Conservation (phyloP, 2,888 invertebrate species). For the Drosophila emarginata region DNA sequence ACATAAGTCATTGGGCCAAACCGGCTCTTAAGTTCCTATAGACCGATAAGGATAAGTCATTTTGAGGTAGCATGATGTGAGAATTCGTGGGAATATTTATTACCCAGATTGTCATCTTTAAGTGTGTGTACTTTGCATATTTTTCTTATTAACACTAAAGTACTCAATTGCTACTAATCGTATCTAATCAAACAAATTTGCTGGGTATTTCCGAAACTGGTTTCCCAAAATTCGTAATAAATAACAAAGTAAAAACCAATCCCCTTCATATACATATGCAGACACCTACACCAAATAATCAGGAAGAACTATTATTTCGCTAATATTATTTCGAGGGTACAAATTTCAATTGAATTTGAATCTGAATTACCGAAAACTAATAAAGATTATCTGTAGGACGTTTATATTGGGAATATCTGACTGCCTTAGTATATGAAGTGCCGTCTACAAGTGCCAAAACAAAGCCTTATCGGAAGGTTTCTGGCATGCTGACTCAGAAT, state of each 20-base stretch:
- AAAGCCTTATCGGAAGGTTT: background rate
- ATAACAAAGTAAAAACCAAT: background rate
- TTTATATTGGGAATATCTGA: background rate
- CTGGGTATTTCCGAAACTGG: background rate
- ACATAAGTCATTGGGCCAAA: background rate
- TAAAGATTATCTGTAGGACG: background rate
- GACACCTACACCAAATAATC: background rate
- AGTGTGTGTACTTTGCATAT: background rate
- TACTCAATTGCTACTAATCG: background rate
- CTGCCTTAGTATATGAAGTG: background rate
- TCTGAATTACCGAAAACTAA: background rate
- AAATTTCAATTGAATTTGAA: constrained; percentile 1
- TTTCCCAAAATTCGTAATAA: background rate
- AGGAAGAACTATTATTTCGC: background rate
- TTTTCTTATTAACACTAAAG: background rate
- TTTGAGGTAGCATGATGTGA: background rate
- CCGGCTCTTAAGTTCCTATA: background rate
- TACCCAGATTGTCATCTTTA: constrained; percentile 4
- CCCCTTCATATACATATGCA: constrained; percentile 3
- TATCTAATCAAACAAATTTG: background rate
- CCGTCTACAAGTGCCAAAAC: background rate
- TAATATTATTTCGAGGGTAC: background rate
- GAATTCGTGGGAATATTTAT: constrained; percentile 4
- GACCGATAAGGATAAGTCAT: background rate
- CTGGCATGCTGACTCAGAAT: background rate